Conservation (phyloP, 2,113 vertebrate genomes). For the Otis tarda region DNA sequence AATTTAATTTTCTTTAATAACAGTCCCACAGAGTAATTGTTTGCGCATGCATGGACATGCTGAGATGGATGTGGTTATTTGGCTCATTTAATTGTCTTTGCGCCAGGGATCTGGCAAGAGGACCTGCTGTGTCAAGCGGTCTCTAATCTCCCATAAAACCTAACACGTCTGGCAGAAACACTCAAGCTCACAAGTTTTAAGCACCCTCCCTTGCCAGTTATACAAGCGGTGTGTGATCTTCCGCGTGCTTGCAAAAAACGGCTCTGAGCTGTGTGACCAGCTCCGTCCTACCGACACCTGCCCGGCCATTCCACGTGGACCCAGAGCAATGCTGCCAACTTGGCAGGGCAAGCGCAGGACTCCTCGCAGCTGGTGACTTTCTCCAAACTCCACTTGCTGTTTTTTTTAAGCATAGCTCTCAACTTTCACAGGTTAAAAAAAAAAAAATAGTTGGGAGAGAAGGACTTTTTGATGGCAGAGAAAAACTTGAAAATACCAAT, state of each 20-base stretch:
- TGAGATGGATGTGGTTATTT: constrained; percentile 65
- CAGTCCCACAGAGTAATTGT: constrained; percentile 55
- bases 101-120: constrained; percentile 37
- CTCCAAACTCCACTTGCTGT: background rate
- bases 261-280: background rate
- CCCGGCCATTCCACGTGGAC: background rate
- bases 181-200: background rate
- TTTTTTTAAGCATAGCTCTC: background rate
- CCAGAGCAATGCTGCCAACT: background rate
- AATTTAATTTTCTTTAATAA: constrained; percentile 63
- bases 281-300: background rate
- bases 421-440: background rate
- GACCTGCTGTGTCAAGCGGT: constrained; percentile 45
- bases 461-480: background rate
- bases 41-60: constrained; percentile 46
- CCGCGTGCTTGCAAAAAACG: background rate
- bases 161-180: constrained; percentile 38
- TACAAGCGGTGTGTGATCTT: background rate
- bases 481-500: background rate
- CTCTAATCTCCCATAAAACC: constrained; percentile 60
- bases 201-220: background rate
- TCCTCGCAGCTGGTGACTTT: background rate
- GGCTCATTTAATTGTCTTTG: constrained; percentile 52
- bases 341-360: background rate
- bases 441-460: background rate